These are phyloP conservation scores for Rhyacichthys aspro DNA, from an alignment of 2,797 vertebrate genomes.

Conservation along the genomic window DNA sequence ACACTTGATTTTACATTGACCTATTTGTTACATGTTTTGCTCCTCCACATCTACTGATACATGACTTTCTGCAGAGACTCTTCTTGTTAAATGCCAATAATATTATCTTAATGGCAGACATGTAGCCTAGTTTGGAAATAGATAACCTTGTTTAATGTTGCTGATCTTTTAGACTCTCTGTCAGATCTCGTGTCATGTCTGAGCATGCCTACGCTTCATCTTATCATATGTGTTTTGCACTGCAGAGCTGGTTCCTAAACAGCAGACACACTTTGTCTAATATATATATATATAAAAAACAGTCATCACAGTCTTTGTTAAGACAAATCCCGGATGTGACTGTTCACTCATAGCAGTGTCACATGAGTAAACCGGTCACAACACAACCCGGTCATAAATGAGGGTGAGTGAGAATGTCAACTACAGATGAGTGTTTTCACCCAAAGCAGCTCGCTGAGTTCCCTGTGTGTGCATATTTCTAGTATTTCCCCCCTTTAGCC, in stretches of 20 bases:
- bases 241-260: neutral
- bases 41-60: no score
- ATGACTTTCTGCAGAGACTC: no score
- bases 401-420: neutral
- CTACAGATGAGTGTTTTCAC: conserved; percentile 23
- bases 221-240: neutral
- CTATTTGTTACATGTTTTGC: no score
- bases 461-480: conserved; percentile 3
- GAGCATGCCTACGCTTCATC: neutral
- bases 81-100: no score
- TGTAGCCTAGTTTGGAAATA: neutral
- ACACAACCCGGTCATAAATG: conserved; percentile 34
- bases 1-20: no score
- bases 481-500: neutral
- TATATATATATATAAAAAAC: neutral
- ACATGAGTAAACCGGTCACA: neutral
- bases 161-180: no score
- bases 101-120: no score
- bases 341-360: conserved; percentile 1
- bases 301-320: conserved; percentile 24
- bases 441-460: neutral
- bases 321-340: conserved; percentile 3
- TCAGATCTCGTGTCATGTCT: neutral
- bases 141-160: no score
- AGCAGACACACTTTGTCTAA: conserved; percentile 14